A percentile compares a stretch with the other conserved stretches of the same genome.
Conservation (phyloP, 2,797 vertebrate genomes). For the Tangara arthus region DNA sequence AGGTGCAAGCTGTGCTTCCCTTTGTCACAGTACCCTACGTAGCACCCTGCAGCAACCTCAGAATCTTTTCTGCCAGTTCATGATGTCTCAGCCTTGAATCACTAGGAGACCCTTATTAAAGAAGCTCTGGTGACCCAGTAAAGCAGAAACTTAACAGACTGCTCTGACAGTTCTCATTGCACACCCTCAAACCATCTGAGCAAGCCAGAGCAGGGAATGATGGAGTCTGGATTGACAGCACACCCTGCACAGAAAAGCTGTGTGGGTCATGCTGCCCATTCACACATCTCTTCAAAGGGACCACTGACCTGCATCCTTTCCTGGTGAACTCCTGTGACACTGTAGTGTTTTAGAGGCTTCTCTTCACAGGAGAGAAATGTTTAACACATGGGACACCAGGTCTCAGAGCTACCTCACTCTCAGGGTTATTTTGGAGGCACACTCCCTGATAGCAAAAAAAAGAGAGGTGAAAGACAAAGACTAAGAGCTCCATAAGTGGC, state of each 20-base stretch:
- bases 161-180: neutral
- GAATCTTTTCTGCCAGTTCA: neutral
- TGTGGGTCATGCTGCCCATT: neutral
- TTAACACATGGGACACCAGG: neutral
- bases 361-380: neutral
- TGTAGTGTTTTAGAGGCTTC: neutral
- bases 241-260: neutral
- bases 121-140: neutral
- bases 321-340: neutral
- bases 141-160: neutral
- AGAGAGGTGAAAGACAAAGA: neutral
- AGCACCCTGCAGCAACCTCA: neutral
- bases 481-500: neutral
- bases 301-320: neutral
- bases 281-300: neutral
- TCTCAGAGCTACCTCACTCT: neutral
- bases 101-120: neutral
- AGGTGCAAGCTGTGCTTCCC: neutral
- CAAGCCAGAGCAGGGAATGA: neutral
- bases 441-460: neutral
- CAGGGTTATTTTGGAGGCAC: neutral
- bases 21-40: neutral
- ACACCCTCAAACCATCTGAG: neutral
- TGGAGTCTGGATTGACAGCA: neutral
- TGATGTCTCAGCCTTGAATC: neutral